These are phyloP conservation scores for Typhlichthys subterraneus DNA, from an alignment of 2,797 vertebrate species.

Conservation along the genomic window DNA sequence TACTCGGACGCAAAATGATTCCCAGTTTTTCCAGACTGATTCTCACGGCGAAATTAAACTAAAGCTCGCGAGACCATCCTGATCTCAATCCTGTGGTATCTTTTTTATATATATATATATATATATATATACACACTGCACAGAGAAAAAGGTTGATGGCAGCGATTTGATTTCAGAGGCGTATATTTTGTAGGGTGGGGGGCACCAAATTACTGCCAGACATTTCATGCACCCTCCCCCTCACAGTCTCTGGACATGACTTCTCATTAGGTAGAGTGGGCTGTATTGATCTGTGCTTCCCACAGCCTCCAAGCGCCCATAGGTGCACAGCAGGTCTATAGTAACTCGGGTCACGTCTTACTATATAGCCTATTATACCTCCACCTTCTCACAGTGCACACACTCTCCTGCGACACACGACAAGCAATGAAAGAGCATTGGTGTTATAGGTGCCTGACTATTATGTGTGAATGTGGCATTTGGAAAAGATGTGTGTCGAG, in stretches of 20 bases:
- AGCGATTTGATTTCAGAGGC: not conserved
- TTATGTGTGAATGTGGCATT: constrained; percentile 26
- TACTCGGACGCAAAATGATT: too few relatives aligned
- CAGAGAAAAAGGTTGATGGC: not conserved
- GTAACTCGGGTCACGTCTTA: constrained; percentile 13
- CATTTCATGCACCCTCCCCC: not conserved
- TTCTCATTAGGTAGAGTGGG: constrained; percentile 22
- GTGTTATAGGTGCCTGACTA: constrained; percentile 5
- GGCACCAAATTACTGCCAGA: too few relatives aligned
- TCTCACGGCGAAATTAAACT: too few relatives aligned
- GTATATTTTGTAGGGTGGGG: too few relatives aligned
- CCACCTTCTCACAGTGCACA: too few relatives aligned
- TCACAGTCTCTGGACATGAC: not conserved
- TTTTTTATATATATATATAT: too few relatives aligned
- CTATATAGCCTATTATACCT: too few relatives aligned
- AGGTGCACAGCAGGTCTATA: constrained; percentile 27
- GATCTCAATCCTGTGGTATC: too few relatives aligned
- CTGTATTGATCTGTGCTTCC: constrained; percentile 28
- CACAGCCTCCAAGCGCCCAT: constrained; percentile 17
- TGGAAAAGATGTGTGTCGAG: constrained; percentile 19
- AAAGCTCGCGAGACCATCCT: too few relatives aligned
- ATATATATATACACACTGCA: too few relatives aligned
- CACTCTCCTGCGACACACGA: constrained; percentile 9
- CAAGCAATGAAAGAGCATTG: constrained; percentile 1
- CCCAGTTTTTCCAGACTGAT: too few relatives aligned